Conservation (phyloP, 2,113 vertebrate species). For the Hymenochirus boettgeri region DNA sequence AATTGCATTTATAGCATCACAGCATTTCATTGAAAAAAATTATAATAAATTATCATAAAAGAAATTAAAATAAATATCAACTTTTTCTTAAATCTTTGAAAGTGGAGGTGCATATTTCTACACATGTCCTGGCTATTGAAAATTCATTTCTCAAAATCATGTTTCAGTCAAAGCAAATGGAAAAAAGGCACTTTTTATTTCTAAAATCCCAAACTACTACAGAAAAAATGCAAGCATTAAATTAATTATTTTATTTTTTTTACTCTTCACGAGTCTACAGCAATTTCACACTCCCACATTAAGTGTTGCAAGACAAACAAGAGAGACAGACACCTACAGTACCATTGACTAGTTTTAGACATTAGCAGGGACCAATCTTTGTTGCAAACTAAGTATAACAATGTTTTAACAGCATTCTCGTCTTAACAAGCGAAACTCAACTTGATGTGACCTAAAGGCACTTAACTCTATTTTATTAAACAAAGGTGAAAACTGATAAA, state of each 20-base stretch:
- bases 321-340: not conserved
- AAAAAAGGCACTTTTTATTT: no score
- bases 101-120: no score
- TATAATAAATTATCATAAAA: no score
- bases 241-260: not conserved
- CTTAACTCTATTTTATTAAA: slow-evolving; percentile 58
- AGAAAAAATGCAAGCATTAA: no score
- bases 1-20: no score
- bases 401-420: slow-evolving; percentile 59
- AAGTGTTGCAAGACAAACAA: slow-evolving; percentile 9
- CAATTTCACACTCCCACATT: not conserved
- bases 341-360: slow-evolving; percentile 5
- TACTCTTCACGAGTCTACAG: not conserved
- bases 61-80: no score
- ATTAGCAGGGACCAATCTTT: slow-evolving; percentile 19
- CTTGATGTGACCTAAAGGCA: slow-evolving; percentile 54
- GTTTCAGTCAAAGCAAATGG: no score
- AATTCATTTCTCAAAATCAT: no score
- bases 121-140: no score
- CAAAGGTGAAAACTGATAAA: slow-evolving; percentile 61
- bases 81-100: no score
- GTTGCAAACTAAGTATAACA: slow-evolving; percentile 44
- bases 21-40: no score
- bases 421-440: slow-evolving; percentile 56
- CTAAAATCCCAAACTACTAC: no score